Percentiles rank a stretch among this genome's conserved stretches.
phyloP scores from a whole-genome alignment of 2,888 invertebrate genomes.

The Cylindroiulus punctatus region DNA sequence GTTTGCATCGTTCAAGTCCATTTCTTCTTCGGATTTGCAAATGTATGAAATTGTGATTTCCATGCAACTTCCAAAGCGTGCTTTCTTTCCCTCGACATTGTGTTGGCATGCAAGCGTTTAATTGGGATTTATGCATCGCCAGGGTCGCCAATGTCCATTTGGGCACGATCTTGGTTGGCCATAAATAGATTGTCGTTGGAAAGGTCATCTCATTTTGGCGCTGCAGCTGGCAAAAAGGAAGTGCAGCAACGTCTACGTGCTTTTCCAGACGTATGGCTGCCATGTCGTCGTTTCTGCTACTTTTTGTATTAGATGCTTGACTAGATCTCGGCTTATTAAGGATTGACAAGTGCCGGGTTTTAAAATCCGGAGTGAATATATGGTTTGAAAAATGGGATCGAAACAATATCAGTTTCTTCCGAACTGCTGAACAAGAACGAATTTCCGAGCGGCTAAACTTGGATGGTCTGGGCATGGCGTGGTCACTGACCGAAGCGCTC shows the following conservation, averaged over 20 bases:
- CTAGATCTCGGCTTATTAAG: slow-evolving; percentile 38
- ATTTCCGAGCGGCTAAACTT: slow-evolving; percentile 34
- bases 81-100: not conserved
- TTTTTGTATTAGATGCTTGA: slow-evolving; percentile 34
- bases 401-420: slow-evolving; percentile 42
- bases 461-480: not conserved
- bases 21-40: not conserved
- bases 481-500: slow-evolving; percentile 14
- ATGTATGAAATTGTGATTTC: not conserved
- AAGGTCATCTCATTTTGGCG: not conserved
- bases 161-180: not conserved
- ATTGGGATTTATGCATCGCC: not conserved
- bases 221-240: not conserved
- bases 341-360: slow-evolving; percentile 42
- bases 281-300: slow-evolving; percentile 26
- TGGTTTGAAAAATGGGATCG: slow-evolving; percentile 42
- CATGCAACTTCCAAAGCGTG: too few relatives aligned
- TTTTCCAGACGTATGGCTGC: not conserved
- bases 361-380: slow-evolving; percentile 42
- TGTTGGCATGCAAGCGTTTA: not conserved
- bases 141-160: slow-evolving; percentile 33
- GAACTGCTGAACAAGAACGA: slow-evolving; percentile 34
- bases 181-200: not conserved
- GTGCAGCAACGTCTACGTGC: not conserved
- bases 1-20: not conserved